Percentiles rank a stretch among this genome's conserved stretches.
These are phyloP conservation scores for Salvelinus fontinalis DNA, from an alignment of 2,113 vertebrate species.

Conservation along the genomic window DNA sequence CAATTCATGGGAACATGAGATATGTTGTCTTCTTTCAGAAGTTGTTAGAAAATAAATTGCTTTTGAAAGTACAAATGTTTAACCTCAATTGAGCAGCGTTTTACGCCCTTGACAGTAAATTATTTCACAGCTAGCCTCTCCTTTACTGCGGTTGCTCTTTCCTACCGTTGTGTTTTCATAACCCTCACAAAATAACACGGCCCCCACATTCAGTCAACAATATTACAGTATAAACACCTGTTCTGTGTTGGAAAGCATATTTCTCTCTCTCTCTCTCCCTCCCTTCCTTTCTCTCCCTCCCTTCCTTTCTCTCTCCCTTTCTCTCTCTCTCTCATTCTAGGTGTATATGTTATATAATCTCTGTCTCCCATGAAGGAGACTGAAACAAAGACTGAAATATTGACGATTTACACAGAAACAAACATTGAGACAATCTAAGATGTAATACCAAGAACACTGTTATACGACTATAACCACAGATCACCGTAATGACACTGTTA, in stretches of 20 bases:
- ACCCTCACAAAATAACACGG: slow-evolving; percentile 69
- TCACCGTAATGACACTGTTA: too few species aligned
- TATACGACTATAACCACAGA: too few species aligned
- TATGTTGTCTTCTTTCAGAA: slow-evolving; percentile 54
- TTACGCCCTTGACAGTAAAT: slow-evolving; percentile 75
- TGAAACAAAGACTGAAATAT: too few species aligned
- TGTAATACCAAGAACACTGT: too few species aligned
- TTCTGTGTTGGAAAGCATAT: not conserved
- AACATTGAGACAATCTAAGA: too few species aligned
- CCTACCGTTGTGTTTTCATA: slow-evolving; percentile 68
- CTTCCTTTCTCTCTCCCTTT: too few species aligned
- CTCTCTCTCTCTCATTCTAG: too few species aligned
- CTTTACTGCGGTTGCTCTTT: slow-evolving; percentile 67
- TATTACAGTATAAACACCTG: slow-evolving; percentile 63
- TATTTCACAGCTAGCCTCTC: slow-evolving; percentile 57
- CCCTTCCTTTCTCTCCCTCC: not conserved
- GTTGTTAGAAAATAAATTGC: slow-evolving; percentile 76
- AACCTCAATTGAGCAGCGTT: slow-evolving; percentile 71
- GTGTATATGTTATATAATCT: too few species aligned
- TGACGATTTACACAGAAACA: too few species aligned
- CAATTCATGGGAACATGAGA: slow-evolving; percentile 64
- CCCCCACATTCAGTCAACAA: slow-evolving; percentile 45
- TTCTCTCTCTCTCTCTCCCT: slow-evolving; percentile 24
- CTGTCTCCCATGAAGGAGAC: too few species aligned
- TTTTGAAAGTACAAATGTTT: slow-evolving; percentile 77